Conservation (phyloP, 92 coral and sea anemone species). For the Actinernus sp. region DNA sequence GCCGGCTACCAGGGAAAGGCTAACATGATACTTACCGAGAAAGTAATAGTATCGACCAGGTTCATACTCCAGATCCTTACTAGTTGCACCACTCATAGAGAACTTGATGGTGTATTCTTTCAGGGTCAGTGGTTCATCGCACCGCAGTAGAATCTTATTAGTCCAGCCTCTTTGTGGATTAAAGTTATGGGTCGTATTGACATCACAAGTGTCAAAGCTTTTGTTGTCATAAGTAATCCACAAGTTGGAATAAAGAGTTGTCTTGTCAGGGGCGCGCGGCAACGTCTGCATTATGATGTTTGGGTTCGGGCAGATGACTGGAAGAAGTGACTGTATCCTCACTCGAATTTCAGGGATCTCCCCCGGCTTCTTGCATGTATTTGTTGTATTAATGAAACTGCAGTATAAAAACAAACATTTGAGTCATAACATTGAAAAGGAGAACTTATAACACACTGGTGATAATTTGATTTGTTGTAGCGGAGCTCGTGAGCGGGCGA, state of each 20-base stretch:
- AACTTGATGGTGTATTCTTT: not conserved
- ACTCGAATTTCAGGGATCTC: not conserved
- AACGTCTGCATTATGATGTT: not conserved
- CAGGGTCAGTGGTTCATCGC: not conserved
- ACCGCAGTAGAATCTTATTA: not conserved
- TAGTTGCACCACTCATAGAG: not conserved
- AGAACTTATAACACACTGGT: too few relatives aligned
- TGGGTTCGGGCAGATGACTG: not conserved
- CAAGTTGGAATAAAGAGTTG: not conserved
- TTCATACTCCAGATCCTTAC: not conserved
- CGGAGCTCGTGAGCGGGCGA: too few relatives aligned
- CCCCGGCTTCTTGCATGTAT: too few relatives aligned
- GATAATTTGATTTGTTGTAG: too few relatives aligned
- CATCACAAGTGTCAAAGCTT: constrained; percentile 6
- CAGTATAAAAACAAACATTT: too few relatives aligned
- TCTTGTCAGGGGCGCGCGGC: not conserved
- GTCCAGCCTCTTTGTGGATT: not conserved
- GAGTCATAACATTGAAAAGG: too few relatives aligned
- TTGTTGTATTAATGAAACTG: too few relatives aligned
- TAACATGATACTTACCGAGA: not conserved
- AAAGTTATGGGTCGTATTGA: not conserved
- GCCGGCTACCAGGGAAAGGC: too few relatives aligned
- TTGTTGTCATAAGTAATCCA: constrained; percentile 5
- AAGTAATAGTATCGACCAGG: not conserved
- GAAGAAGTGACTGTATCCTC: not conserved